Conservation (phyloP, 2,113 vertebrate genomes). For the Machaerirhynchus nigripectus region DNA sequence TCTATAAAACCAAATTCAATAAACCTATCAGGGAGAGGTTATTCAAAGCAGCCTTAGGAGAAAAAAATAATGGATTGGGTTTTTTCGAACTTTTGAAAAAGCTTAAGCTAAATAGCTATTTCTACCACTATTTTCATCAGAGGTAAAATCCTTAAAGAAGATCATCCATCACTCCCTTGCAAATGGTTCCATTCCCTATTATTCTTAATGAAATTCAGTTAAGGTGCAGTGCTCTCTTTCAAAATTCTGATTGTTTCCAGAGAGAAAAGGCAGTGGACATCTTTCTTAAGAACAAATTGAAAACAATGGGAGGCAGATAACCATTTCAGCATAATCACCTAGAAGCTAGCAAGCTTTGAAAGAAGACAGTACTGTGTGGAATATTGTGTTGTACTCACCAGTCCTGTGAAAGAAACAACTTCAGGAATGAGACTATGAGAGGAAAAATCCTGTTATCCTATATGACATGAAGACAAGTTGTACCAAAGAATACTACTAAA, state of each 20-base stretch:
- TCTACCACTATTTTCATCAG: not conserved
- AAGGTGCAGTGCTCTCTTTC: not conserved
- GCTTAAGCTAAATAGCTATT: not conserved
- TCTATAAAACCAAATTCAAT: not conserved
- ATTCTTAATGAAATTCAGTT: not conserved
- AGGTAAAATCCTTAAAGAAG: not conserved
- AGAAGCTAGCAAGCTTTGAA: not conserved
- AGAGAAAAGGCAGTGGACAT: not conserved
- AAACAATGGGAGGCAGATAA: constrained; percentile 13
- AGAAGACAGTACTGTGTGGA: not conserved
- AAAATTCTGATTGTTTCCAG: not conserved
- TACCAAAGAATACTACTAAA: not conserved
- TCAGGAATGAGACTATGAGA: not conserved
- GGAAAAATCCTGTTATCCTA: not conserved
- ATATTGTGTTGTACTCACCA: not conserved
- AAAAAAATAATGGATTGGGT: not conserved
- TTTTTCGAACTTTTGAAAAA: not conserved
- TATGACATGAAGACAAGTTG: not conserved
- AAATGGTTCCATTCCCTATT: not conserved
- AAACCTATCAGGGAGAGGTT: not conserved
- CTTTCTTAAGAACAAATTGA: constrained; percentile 32
- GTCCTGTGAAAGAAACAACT: not conserved
- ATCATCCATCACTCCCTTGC: not conserved
- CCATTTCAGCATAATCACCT: not conserved
- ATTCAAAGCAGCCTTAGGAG: not conserved